Evolutionary conservation across 1,140 invertebrate species (phyloP).

Genomic region (Lysiphlebus fabarum): DNA sequence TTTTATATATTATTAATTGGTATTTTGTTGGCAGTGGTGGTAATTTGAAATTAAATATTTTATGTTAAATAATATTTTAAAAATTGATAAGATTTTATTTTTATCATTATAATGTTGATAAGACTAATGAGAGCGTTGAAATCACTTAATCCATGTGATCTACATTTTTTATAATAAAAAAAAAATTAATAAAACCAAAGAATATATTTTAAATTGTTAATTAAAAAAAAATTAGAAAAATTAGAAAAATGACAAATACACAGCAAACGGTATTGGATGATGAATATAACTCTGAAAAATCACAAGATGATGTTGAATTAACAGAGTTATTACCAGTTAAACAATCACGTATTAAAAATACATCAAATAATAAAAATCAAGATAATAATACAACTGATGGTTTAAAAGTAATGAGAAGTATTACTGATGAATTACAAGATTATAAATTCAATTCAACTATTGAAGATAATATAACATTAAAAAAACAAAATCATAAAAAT

Average conservation of each 20-base stretch:
- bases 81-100: slow-evolving; percentile 9
- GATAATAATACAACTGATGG: slow-evolving; percentile 38
- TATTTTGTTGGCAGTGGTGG: not conserved
- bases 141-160: slow-evolving; percentile 14
- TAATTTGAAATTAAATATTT: not conserved
- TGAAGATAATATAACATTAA: not conserved
- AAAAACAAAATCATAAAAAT: not conserved
- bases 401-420: slow-evolving; percentile 43
- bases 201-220: not conserved
- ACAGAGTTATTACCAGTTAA: slow-evolving; percentile 50
- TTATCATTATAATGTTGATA: slow-evolving; percentile 14
- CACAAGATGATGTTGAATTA: slow-evolving; percentile 43
- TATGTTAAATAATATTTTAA: not conserved
- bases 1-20: not conserved
- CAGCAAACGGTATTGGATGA: slow-evolving; percentile 28
- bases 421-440: slow-evolving; percentile 31
- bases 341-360: slow-evolving; percentile 41
- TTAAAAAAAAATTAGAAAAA: slow-evolving; percentile 4
- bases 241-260: slow-evolving; percentile 39
- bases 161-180: slow-evolving; percentile 5
- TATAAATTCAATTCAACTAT: slow-evolving; percentile 23
- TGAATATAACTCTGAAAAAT: slow-evolving; percentile 28
- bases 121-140: slow-evolving; percentile 14
- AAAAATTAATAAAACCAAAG: not conserved
- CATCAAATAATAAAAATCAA: slow-evolving; percentile 27